Percentiles rank a stretch among this genome's conserved stretches.
Conservation (phyloP, 1,140 invertebrate species). For the Penaeus japonicus region DNA sequence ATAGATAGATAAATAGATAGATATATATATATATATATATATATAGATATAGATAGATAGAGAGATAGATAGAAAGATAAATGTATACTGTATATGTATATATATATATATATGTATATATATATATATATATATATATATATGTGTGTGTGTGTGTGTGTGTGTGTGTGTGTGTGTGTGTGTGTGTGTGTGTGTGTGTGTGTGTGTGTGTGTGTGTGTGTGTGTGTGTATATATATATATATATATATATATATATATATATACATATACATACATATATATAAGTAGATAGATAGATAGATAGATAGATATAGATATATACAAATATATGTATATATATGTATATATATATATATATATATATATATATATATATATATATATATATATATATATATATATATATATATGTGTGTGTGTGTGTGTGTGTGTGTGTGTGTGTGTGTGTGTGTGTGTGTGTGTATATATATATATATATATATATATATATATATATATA, state of each 20-base stretch:
- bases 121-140: not conserved
- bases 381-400: slow-evolving; percentile 18
- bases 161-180: not conserved
- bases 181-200: not conserved
- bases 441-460: not conserved
- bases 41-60: too few species aligned
- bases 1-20: too few species aligned
- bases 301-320: not conserved
- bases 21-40: too few species aligned
- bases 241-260: not conserved
- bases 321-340: not conserved
- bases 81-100: not conserved
- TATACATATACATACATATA: not conserved
- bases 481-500: not conserved
- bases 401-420: not conserved
- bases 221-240: too few species aligned
- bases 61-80: too few species aligned
- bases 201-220: too few species aligned
- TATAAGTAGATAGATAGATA: not conserved
- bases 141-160: not conserved
- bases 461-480: not conserved
- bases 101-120: not conserved
- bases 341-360: not conserved
- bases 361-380: not conserved
- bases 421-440: too few species aligned